Percentiles rank a stretch among this genome's conserved stretches.
These are phyloP conservation scores for Pionites leucogaster DNA, from an alignment of 2,113 vertebrate species.

Conservation along the genomic window DNA sequence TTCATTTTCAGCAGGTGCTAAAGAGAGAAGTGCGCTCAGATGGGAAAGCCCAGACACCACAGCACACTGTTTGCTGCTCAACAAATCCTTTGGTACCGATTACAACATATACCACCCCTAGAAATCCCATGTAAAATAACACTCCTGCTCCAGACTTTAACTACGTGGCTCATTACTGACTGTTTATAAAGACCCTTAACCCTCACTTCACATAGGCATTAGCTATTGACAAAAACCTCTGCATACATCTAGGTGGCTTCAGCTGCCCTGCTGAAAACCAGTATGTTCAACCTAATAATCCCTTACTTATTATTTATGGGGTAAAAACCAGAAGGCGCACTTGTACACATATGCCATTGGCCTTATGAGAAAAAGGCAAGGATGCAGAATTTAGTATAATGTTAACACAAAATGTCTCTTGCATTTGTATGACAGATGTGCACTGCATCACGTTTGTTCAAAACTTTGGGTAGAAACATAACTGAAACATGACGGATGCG, in stretches of 20 bases:
- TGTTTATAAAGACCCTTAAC: neutral
- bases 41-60: neutral
- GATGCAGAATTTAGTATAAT: neutral
- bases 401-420: neutral
- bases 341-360: neutral
- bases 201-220: neutral
- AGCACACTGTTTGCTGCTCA: neutral
- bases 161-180: neutral
- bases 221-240: constrained; percentile 11
- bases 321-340: neutral
- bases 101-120: neutral
- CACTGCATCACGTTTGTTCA: neutral
- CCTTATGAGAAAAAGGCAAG: neutral
- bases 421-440: neutral
- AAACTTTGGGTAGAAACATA: neutral
- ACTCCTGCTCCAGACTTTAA: neutral
- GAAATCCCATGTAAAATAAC: neutral
- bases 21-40: neutral
- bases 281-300: neutral
- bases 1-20: constrained; percentile 3
- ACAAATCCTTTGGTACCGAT: neutral
- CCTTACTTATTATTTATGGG: neutral
- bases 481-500: neutral
- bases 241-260: neutral
- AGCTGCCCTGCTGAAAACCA: neutral